Conservation (phyloP, 2,797 vertebrate species). For the Gila robusta region DNA sequence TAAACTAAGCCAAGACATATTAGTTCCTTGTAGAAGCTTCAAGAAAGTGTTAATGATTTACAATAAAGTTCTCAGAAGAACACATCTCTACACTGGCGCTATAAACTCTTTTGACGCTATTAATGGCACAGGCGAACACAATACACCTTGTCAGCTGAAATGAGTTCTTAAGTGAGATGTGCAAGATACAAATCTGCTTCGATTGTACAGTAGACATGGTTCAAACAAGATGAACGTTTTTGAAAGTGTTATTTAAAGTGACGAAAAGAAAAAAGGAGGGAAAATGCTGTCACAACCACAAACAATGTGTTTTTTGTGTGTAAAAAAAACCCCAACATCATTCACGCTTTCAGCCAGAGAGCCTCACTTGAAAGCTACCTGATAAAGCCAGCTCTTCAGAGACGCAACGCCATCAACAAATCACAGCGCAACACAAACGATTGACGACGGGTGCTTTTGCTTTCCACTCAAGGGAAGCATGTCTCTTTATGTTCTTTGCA, state of each 20-base stretch:
- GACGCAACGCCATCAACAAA: conserved; percentile 3
- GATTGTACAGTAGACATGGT: conserved; percentile 24
- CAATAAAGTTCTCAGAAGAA: conserved; percentile 49
- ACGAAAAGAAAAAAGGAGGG: conserved; percentile 21
- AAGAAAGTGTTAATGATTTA: conserved; percentile 25
- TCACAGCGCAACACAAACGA: background rate
- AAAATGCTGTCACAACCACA: conserved; percentile 65
- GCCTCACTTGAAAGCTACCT: conserved; percentile 21
- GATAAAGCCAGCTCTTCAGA: conserved; percentile 28
- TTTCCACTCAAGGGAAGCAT: conserved; percentile 1
- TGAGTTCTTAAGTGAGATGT: conserved; percentile 31
- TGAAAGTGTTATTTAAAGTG: conserved; percentile 43
- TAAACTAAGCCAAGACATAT: background rate
- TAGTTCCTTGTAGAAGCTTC: background rate
- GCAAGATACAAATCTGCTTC: conserved; percentile 31
- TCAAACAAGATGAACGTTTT: conserved; percentile 14
- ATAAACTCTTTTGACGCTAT: conserved; percentile 14
- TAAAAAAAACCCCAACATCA: conserved; percentile 52
- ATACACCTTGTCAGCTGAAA: conserved; percentile 40
- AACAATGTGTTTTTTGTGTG: conserved; percentile 60
- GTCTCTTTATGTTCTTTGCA: background rate
- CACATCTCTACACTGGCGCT: background rate
- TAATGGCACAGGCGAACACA: conserved; percentile 16
- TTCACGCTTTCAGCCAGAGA: conserved; percentile 40
- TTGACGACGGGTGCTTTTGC: background rate